These are phyloP conservation scores for Rhopalosiphum maidis DNA, from an alignment of 1,140 invertebrate genomes.

Conservation along the genomic window DNA sequence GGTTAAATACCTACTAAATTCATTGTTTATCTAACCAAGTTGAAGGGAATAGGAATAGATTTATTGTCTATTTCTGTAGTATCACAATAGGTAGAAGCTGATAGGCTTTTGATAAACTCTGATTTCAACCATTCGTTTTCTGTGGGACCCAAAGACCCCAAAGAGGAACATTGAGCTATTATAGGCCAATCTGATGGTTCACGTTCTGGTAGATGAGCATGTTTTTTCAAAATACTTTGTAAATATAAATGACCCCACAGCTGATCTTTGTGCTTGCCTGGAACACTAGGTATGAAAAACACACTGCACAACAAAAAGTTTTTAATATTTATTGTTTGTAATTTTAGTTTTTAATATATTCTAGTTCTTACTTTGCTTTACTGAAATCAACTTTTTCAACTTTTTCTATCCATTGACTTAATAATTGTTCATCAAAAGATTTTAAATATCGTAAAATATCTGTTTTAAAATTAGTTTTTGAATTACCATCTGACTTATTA, in stretches of 20 bases:
- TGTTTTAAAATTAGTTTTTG: slow-evolving; percentile 83
- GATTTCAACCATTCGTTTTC: slow-evolving; percentile 70
- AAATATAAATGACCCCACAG: slow-evolving; percentile 79
- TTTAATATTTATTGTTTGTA: slow-evolving; percentile 36
- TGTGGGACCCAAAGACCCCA: slow-evolving; percentile 81
- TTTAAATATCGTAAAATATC: slow-evolving; percentile 82
- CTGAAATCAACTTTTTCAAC: slow-evolving; percentile 82
- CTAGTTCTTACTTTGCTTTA: slow-evolving; percentile 73
- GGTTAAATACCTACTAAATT: neutral
- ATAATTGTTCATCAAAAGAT: slow-evolving; percentile 73
- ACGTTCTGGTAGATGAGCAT: slow-evolving; percentile 69
- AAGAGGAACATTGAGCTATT: slow-evolving; percentile 88
- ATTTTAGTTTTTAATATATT: neutral
- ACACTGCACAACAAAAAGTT: slow-evolving; percentile 69
- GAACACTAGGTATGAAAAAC: slow-evolving; percentile 82
- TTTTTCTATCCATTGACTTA: slow-evolving; percentile 77
- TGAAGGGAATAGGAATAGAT: neutral
- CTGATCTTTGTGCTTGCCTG: slow-evolving; percentile 74
- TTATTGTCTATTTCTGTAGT: neutral
- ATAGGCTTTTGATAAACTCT: slow-evolving; percentile 41
- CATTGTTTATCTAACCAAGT: neutral
- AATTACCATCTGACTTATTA: slow-evolving; percentile 68
- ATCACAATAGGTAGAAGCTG: neutral
- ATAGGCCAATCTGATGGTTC: slow-evolving; percentile 71
- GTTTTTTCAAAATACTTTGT: slow-evolving; percentile 69